These are phyloP conservation scores for Pammene aurita DNA, from an alignment of 2,888 invertebrate species.

Conservation along the genomic window DNA sequence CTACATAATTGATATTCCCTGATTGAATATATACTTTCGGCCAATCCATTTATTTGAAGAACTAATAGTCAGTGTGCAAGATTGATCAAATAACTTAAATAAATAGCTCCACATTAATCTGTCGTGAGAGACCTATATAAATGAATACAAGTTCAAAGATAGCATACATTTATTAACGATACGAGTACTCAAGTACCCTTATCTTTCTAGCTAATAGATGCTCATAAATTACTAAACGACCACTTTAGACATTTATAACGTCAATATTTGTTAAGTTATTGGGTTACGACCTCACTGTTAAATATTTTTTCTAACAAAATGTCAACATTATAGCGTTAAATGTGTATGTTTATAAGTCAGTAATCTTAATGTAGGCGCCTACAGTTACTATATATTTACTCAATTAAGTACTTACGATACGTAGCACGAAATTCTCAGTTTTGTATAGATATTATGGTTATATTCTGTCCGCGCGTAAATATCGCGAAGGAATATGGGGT, in stretches of 20 bases:
- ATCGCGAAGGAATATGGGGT: constrained; percentile 5
- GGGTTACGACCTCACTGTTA: neutral
- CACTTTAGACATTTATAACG: constrained; percentile 17
- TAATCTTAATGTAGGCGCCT: too few species aligned
- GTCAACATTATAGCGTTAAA: neutral
- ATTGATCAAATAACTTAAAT: too few species aligned
- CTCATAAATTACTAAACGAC: constrained; percentile 19
- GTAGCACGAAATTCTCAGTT: neutral
- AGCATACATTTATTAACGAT: constrained; percentile 13
- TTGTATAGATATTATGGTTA: neutral
- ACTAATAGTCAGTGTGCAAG: too few species aligned
- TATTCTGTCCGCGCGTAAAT: neutral
- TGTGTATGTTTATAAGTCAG: neutral
- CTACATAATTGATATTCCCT: neutral
- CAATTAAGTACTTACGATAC: too few species aligned
- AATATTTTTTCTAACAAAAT: neutral
- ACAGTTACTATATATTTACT: too few species aligned
- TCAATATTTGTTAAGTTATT: constrained; percentile 20
- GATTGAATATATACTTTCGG: too few species aligned
- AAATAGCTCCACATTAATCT: constrained; percentile 6
- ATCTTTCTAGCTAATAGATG: constrained; percentile 24
- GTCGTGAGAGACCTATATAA: constrained; percentile 17
- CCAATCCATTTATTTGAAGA: too few species aligned
- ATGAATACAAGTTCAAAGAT: constrained; percentile 20
- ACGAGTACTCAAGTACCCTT: constrained; percentile 16